Conservation (phyloP, 2,888 invertebrate species). For the Andrena praecox region DNA sequence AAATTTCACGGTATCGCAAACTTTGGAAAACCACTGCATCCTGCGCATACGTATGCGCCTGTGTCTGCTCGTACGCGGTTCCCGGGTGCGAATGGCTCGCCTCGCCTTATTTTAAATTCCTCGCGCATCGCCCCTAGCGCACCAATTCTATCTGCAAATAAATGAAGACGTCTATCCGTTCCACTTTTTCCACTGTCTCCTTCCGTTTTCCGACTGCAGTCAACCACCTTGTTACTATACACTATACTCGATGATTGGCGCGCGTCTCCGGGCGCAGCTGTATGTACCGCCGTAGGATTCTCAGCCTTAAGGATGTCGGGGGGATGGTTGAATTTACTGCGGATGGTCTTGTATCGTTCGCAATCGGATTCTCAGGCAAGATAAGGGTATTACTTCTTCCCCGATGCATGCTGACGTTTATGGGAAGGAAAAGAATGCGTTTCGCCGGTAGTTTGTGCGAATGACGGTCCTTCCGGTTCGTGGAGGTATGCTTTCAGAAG, state of each 20-base stretch:
- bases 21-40: too few relatives aligned
- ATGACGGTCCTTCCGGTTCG: background rate
- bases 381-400: background rate
- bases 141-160: slow-evolving; percentile 62
- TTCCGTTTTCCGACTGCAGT: background rate
- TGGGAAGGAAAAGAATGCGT: background rate
- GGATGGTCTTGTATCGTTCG: slow-evolving; percentile 44
- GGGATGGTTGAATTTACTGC: slow-evolving; percentile 42
- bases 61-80: too few relatives aligned
- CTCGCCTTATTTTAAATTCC: slow-evolving; percentile 61
- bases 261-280: background rate
- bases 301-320: slow-evolving; percentile 13
- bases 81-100: too few relatives aligned
- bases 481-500: background rate
- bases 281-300: slow-evolving; percentile 17
- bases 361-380: slow-evolving; percentile 41
- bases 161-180: slow-evolving; percentile 62
- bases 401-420: background rate
- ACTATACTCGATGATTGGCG: slow-evolving; percentile 13
- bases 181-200: slow-evolving; percentile 2
- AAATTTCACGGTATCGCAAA: too few relatives aligned
- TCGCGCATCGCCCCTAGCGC: slow-evolving; percentile 32
- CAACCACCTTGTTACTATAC: background rate
- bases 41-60: too few relatives aligned
- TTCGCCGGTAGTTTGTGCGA: background rate